Evolutionary conservation across 1,140 invertebrate species (phyloP).

Genomic region (Sarcophaga bullata): DNA sequence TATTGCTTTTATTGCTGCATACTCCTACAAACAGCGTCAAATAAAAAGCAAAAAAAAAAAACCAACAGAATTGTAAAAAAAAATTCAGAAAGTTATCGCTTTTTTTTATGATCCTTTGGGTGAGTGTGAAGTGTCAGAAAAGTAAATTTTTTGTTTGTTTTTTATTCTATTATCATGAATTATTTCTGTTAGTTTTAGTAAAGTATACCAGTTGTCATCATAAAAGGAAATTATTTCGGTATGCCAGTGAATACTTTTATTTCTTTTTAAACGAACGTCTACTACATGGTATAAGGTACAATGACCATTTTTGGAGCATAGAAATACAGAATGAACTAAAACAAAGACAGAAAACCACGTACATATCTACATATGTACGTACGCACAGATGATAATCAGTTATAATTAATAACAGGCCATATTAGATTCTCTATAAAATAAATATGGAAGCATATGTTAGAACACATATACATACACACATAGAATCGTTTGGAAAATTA

Average conservation of each 20-base stretch:
- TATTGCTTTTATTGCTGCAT: neutral
- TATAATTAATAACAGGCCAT: neutral
- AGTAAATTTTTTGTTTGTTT: neutral
- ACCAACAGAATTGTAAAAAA: neutral
- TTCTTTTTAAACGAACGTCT: no score
- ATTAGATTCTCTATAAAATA: neutral
- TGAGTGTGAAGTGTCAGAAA: conserved; percentile 28
- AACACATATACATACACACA: no score
- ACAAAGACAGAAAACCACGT: neutral
- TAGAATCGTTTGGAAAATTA: no score
- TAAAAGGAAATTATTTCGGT: neutral
- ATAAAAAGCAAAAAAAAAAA: neutral
- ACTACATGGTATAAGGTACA: no score
- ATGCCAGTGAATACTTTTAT: no score
- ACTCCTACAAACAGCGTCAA: neutral
- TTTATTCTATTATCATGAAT: neutral
- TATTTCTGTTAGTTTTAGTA: conserved; percentile 12
- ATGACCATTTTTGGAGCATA: no score
- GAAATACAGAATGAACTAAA: neutral
- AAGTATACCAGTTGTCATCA: conserved; percentile 32
- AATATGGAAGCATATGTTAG: no score
- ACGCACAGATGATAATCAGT: neutral
- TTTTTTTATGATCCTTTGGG: conserved; percentile 35
- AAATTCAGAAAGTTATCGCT: conserved; percentile 10
- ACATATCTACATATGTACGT: neutral